Conservation (phyloP, 1,140 invertebrate species). For the Aricia agestis region DNA sequence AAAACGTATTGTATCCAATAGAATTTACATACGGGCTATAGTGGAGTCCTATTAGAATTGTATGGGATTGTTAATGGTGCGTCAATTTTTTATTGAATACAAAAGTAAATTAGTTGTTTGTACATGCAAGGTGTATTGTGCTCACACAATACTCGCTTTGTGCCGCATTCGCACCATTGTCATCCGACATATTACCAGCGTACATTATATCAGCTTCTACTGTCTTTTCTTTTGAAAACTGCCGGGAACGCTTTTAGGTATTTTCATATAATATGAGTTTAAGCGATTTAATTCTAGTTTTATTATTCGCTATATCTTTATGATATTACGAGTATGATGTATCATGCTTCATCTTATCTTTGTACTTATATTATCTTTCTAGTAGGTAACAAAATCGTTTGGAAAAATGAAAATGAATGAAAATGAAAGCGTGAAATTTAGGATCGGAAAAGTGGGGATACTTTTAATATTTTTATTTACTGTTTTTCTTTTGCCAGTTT, state of each 20-base stretch:
- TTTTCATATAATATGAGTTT: background rate
- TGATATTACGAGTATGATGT: too few relatives aligned
- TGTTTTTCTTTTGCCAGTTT: too few relatives aligned
- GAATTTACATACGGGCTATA: conserved; percentile 4
- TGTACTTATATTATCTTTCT: too few relatives aligned
- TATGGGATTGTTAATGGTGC: conserved; percentile 37
- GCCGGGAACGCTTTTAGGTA: conserved; percentile 18
- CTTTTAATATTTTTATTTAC: too few relatives aligned
- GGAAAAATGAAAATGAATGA: too few relatives aligned
- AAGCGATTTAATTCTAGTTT: background rate
- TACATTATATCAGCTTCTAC: conserved; percentile 64
- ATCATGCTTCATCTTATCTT: too few relatives aligned
- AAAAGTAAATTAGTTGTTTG: conserved; percentile 48
- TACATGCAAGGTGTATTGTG: conserved; percentile 70
- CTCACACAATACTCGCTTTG: conserved; percentile 69
- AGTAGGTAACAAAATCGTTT: too few relatives aligned
- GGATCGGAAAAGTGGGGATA: too few relatives aligned
- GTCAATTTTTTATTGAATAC: conserved; percentile 45
- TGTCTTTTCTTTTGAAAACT: conserved; percentile 59
- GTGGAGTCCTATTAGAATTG: conserved; percentile 16
- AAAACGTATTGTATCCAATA: background rate
- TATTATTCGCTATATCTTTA: too few relatives aligned
- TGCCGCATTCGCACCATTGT: conserved; percentile 68
- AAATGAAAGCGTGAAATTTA: too few relatives aligned
- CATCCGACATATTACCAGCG: conserved; percentile 69